Evolutionary conservation across 1,140 invertebrate genomes (phyloP).

Genomic region (Brachionus angularis): DNA sequence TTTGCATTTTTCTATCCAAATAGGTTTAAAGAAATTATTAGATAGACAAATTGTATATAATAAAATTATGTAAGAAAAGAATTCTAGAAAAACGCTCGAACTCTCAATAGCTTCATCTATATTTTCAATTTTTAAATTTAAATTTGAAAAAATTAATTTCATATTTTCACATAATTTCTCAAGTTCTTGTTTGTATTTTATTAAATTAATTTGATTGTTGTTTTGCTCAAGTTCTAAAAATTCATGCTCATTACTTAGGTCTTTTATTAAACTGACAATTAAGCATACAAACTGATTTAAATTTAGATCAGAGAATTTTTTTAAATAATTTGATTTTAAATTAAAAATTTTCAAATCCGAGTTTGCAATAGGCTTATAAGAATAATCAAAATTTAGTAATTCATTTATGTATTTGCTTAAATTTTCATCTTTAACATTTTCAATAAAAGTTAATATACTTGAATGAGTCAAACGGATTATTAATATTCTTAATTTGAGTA

Average conservation of each 20-base stretch:
- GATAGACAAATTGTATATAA: background rate
- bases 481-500: background rate
- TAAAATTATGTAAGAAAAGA: background rate
- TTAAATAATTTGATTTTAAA: conserved; percentile 1
- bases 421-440: background rate
- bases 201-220: background rate
- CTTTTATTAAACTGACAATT: background rate
- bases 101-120: background rate
- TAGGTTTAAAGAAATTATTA: background rate
- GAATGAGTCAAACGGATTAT: conserved; percentile 6
- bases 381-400: conserved; percentile 4
- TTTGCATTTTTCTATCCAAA: conserved; percentile 21
- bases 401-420: background rate
- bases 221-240: conserved; percentile 12
- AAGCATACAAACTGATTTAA: background rate
- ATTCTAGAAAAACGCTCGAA: background rate
- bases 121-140: background rate
- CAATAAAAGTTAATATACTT: background rate
- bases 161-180: background rate
- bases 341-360: conserved; percentile 2
- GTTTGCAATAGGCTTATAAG: background rate
- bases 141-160: background rate
- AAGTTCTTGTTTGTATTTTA: background rate
- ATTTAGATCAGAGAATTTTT: background rate
- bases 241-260: background rate